Conservation (phyloP, 2,797 vertebrate species). For the Aldrovandia affinis region DNA sequence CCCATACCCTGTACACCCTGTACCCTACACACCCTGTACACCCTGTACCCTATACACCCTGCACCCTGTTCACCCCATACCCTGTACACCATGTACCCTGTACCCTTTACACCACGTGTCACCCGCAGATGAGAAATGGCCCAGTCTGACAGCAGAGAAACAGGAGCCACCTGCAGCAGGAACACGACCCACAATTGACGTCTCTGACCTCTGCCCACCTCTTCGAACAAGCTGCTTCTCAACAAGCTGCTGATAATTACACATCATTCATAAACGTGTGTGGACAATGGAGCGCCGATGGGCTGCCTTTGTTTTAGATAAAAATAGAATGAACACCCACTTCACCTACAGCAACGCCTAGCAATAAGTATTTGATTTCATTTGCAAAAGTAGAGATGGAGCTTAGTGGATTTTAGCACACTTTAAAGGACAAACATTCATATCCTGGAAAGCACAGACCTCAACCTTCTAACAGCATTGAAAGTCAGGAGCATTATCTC, state of each 20-base stretch:
- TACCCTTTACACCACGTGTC: not conserved
- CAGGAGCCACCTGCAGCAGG: too few relatives aligned
- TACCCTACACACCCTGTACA: too few relatives aligned
- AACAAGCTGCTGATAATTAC: not conserved
- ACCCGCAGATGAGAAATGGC: not conserved
- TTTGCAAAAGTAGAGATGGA: not conserved
- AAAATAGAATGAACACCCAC: not conserved
- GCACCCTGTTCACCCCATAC: not conserved
- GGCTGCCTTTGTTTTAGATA: not conserved
- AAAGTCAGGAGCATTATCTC: not conserved
- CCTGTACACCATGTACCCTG: not conserved
- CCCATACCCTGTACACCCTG: too few relatives aligned
- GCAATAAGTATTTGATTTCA: not conserved
- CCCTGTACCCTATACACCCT: not conserved
- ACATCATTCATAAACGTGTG: constrained; percentile 16
- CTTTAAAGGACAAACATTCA: not conserved
- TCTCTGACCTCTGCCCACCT: not conserved
- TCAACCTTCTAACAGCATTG: not conserved
- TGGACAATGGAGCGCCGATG: not conserved
- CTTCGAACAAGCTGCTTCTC: not conserved
- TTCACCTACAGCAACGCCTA: not conserved
- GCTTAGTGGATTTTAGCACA: not conserved
- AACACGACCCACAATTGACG: not conserved
- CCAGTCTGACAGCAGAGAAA: not conserved
- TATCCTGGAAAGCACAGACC: not conserved